These are phyloP conservation scores for Leucozona laternaria DNA, from an alignment of 2,888 invertebrate genomes.

Conservation along the genomic window DNA sequence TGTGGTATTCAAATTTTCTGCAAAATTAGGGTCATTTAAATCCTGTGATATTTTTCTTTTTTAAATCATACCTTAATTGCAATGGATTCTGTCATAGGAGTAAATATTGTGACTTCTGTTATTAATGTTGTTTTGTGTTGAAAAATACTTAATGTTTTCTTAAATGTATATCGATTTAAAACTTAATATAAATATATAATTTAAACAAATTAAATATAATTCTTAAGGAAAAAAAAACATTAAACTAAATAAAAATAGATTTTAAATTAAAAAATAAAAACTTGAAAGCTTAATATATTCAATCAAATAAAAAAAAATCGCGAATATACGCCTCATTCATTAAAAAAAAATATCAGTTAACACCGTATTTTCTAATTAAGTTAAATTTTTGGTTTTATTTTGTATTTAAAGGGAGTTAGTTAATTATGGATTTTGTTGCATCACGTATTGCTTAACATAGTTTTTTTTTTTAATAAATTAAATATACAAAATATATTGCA, in stretches of 20 bases:
- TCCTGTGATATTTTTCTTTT: background rate
- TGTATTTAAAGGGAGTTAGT: slow-evolving; percentile 24
- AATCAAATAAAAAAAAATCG: slow-evolving; percentile 22
- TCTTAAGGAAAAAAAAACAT: background rate
- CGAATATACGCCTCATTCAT: background rate
- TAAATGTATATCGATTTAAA: background rate
- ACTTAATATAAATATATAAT: background rate
- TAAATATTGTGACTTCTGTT: background rate
- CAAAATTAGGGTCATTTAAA: no score
- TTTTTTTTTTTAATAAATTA: slow-evolving; percentile 18
- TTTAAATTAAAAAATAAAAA: background rate
- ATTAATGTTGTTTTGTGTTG: slow-evolving; percentile 32
- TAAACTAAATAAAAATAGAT: background rate
- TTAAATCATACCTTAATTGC: background rate
- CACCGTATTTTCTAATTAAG: background rate
- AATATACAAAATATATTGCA: slow-evolving; percentile 45
- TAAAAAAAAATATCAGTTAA: slow-evolving; percentile 19
- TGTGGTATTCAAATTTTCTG: no score
- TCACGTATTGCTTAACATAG: slow-evolving; percentile 54
- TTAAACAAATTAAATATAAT: background rate
- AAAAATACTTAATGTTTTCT: background rate
- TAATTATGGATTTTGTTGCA: slow-evolving; percentile 56
- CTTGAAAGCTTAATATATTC: slow-evolving; percentile 28
- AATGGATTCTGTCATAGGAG: background rate
- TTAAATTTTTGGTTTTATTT: background rate